These are phyloP conservation scores for Tetramorium bicarinatum DNA, from an alignment of 2,888 invertebrate genomes.

Conservation along the genomic window DNA sequence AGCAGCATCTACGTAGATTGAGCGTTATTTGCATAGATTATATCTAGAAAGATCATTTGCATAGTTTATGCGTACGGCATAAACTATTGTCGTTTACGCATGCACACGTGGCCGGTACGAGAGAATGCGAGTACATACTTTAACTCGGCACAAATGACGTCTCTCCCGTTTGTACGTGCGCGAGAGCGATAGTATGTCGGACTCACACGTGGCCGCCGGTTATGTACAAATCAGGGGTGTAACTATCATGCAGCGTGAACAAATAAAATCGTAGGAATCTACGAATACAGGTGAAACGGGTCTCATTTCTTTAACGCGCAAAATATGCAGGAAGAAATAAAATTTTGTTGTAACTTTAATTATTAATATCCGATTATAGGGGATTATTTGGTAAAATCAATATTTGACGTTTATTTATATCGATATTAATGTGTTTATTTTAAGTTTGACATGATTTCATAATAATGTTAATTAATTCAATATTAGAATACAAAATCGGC, in stretches of 20 bases:
- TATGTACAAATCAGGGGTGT: not conserved
- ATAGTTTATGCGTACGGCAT: constrained; percentile 33
- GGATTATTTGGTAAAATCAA: not conserved
- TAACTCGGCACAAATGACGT: constrained; percentile 33
- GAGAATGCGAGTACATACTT: constrained; percentile 49
- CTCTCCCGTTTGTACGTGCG: constrained; percentile 14
- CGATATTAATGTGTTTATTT: not conserved
- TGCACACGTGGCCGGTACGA: constrained; percentile 33
- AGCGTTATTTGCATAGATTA: constrained; percentile 41
- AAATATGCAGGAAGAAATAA: not conserved
- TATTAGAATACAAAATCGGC: not conserved
- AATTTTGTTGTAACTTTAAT: not conserved
- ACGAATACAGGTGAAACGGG: not conserved
- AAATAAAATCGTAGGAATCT: not conserved
- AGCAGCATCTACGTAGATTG: constrained; percentile 31
- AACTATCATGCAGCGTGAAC: not conserved
- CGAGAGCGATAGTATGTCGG: constrained; percentile 20
- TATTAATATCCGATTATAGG: not conserved
- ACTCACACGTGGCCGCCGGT: constrained; percentile 51
- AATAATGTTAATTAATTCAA: constrained; percentile 21
- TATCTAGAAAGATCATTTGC: constrained; percentile 34
- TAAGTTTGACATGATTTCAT: not conserved
- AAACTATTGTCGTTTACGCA: constrained; percentile 39
- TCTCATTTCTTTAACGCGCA: not conserved
- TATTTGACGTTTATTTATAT: not conserved